Evolutionary conservation across 2,888 invertebrate genomes (phyloP).

Genomic region (Thymelicus sylvestris): DNA sequence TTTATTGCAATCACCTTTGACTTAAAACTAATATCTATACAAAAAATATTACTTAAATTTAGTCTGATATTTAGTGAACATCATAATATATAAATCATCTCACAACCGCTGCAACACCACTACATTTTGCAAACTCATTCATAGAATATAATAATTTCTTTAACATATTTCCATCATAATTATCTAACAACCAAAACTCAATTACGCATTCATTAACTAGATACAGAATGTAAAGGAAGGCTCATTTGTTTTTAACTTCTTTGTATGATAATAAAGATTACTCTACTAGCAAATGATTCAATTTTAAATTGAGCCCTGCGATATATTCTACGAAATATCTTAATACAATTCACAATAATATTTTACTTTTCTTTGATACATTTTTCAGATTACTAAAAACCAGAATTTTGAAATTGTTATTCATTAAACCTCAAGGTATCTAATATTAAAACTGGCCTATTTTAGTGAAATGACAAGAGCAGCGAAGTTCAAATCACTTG

Average conservation of each 20-base stretch:
- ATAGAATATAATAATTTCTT: slow-evolving; percentile 70
- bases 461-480: background rate
- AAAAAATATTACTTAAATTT: slow-evolving; percentile 83
- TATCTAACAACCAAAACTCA: slow-evolving; percentile 62
- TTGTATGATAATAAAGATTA: slow-evolving; percentile 25
- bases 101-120: slow-evolving; percentile 83
- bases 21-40: slow-evolving; percentile 81
- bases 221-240: slow-evolving; percentile 49
- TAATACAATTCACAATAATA: slow-evolving; percentile 23
- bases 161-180: slow-evolving; percentile 60
- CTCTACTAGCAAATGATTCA: slow-evolving; percentile 25
- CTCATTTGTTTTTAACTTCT: slow-evolving; percentile 32
- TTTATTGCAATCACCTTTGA: slow-evolving; percentile 77
- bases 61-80: slow-evolving; percentile 83
- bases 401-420: background rate
- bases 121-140: slow-evolving; percentile 72
- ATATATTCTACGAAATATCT: slow-evolving; percentile 41
- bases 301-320: slow-evolving; percentile 59
- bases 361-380: background rate
- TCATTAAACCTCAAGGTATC: background rate
- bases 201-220: slow-evolving; percentile 53
- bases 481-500: slow-evolving; percentile 9
- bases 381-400: background rate
- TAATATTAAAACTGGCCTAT: slow-evolving; percentile 24
- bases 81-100: slow-evolving; percentile 78